Evolutionary conservation across 2,888 invertebrate genomes (phyloP).

Genomic region (Allygus modestus): DNA sequence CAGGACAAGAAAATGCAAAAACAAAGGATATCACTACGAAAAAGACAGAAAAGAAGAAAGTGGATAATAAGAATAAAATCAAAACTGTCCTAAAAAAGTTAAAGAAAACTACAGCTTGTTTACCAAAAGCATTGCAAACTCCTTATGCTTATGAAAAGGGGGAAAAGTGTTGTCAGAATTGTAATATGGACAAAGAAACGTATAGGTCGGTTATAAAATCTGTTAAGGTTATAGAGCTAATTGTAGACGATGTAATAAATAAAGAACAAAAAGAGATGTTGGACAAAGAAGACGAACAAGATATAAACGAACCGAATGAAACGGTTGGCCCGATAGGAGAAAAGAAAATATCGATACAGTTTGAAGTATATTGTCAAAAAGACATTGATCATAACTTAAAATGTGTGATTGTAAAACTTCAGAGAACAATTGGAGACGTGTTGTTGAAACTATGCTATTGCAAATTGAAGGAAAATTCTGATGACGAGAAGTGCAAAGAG

Average conservation of each 20-base stretch:
- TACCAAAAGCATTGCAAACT: background rate
- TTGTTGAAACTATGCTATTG: conserved; percentile 1
- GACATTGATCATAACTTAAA: conserved; percentile 30
- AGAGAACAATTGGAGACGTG: background rate
- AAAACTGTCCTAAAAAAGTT: too few relatives aligned
- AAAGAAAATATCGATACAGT: background rate
- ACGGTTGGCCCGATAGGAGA: background rate
- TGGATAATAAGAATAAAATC: too few relatives aligned
- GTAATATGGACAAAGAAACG: conserved; percentile 1
- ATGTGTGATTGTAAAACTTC: background rate
- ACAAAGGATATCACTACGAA: too few relatives aligned
- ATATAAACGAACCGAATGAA: background rate
- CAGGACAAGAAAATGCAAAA: too few relatives aligned
- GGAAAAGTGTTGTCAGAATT: background rate
- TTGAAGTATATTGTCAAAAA: conserved; percentile 19
- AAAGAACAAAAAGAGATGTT: conserved; percentile 27
- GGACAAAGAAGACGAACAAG: background rate
- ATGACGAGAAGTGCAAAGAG: conserved; percentile 1
- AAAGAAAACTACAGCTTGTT: background rate
- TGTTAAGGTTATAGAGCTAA: conserved; percentile 6
- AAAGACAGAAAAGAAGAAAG: too few relatives aligned
- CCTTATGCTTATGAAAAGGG: conserved; percentile 12
- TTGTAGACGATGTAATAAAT: conserved; percentile 1
- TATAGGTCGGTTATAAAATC: background rate
- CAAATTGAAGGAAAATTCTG: background rate